Evolutionary conservation across 1,140 invertebrate species (phyloP), one percentile per base, ranked within the genome.

Genomic region (Drusus annulatus): DNA sequence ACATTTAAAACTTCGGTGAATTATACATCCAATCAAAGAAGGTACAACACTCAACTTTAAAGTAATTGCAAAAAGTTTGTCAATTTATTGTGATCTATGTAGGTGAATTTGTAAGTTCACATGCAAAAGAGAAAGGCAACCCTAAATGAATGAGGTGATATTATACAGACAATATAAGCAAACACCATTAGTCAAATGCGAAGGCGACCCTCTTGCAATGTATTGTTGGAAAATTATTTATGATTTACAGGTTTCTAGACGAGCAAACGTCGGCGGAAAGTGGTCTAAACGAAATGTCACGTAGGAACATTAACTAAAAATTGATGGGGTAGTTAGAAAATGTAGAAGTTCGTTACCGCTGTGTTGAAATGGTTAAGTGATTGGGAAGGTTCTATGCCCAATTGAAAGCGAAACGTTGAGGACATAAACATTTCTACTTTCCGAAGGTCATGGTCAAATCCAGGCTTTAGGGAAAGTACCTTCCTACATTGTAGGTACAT

Each of bases 161-260:
- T 56, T 56, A 56, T n/a, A 56, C 54, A 56, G 54, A 69, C 65
- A 45, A 36, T 31, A 31, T 8, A 69, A 69, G 50, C 65, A 69
- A 69, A 69, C n/a, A 45, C 13, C 65, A 69, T 69, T 31, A 69
- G 28, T 69, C 31, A 69, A 69, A 69, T 69, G 23, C 10, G 28
- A 69, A 36, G 65, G 45, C 36, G 25, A 28, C 25, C 65, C 28
- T 16, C 36, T 69, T 8, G 19, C 25, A 69, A 69, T 69, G 50
- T 31, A 69, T 50, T 50, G 65, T 69, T 50, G 45, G 15, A 31
- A 69, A 69, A 69, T 69, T 69, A 69, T 69, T 69, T 50, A 69
- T 69, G 54, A 56, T 19, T 56, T 21, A 17, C 54, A 56, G n/a
- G 54, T 56, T 56, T 56, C 54, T 56, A 56, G 54, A 56, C 10